phyloP scores from a whole-genome alignment of 2,888 invertebrate species.

The Electrophaes corylata region DNA sequence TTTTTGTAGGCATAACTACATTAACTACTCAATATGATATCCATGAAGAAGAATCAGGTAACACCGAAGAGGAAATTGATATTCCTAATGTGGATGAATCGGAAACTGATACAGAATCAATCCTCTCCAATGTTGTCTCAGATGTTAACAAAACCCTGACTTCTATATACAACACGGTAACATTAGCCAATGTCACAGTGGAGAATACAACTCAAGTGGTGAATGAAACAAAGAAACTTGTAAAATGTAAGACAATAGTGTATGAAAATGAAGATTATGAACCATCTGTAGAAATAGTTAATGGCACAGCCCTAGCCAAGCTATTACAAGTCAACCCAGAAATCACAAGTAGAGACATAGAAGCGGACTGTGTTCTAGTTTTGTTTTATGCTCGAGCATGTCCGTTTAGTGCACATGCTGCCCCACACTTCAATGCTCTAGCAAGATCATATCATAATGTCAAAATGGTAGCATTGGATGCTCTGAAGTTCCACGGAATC shows the following conservation, averaged over 20 bases:
- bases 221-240: slow-evolving; percentile 75
- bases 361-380: slow-evolving; percentile 89
- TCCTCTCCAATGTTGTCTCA: slow-evolving; percentile 73
- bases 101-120: slow-evolving; percentile 54
- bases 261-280: slow-evolving; percentile 68
- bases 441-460: slow-evolving; percentile 94
- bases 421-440: slow-evolving; percentile 95
- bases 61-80: slow-evolving; percentile 55
- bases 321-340: slow-evolving; percentile 86
- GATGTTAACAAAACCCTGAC: slow-evolving; percentile 78
- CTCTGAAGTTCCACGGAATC: slow-evolving; percentile 91
- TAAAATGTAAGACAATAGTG: slow-evolving; percentile 71
- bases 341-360: slow-evolving; percentile 86
- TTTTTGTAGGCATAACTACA: slow-evolving; percentile 51
- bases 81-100: slow-evolving; percentile 76
- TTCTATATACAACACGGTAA: slow-evolving; percentile 73
- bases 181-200: slow-evolving; percentile 69
- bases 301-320: slow-evolving; percentile 88
- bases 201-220: slow-evolving; percentile 64
- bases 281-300: slow-evolving; percentile 86
- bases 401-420: slow-evolving; percentile 94
- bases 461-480: slow-evolving; percentile 95
- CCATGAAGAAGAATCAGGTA: slow-evolving; percentile 59
- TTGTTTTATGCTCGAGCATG: slow-evolving; percentile 96
- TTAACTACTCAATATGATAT: slow-evolving; percentile 64